These are phyloP conservation scores for Nannoperca obscura DNA, from an alignment of 2,797 vertebrate species.

Conservation along the genomic window DNA sequence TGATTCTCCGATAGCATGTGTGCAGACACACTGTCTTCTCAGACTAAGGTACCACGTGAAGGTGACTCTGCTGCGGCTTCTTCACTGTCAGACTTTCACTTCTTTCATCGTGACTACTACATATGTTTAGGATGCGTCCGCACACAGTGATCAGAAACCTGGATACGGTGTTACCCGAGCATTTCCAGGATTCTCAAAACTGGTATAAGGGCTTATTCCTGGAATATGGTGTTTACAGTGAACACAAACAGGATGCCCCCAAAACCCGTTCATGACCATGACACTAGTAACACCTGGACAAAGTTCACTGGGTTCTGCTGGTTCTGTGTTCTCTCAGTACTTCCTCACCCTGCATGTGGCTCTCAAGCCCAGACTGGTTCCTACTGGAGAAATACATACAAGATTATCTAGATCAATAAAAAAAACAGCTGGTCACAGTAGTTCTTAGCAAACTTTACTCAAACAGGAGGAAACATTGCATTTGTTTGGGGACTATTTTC, in stretches of 20 bases:
- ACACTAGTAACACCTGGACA: background rate
- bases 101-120: background rate
- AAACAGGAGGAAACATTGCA: no score
- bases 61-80: background rate
- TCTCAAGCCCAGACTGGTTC: background rate
- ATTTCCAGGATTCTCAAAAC: background rate
- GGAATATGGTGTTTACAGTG: background rate
- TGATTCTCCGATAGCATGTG: background rate
- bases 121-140: background rate
- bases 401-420: no score
- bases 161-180: background rate
- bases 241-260: background rate
- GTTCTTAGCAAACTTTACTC: no score
- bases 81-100: background rate
- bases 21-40: background rate
- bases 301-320: no score
- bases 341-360: background rate
- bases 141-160: background rate
- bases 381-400: background rate
- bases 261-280: background rate
- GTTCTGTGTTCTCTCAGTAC: background rate
- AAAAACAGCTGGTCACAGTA: no score
- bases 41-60: background rate
- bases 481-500: no score
- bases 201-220: background rate